Evolutionary conservation across 2,113 vertebrate genomes (phyloP).

Genomic region (Phaetusa simplex): DNA sequence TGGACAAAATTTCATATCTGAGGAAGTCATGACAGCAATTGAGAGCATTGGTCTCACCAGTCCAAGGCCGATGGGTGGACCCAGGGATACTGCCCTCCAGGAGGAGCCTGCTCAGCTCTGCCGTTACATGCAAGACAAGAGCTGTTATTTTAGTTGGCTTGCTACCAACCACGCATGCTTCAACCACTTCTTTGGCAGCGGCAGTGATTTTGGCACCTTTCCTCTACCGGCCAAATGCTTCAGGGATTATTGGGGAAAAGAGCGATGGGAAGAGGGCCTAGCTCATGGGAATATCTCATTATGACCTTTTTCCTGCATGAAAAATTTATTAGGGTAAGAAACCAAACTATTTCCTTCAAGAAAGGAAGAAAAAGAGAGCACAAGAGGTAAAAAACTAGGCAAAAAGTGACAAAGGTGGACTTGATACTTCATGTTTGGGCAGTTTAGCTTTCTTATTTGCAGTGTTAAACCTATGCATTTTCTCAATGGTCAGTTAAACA

Average conservation of each 20-base stretch:
- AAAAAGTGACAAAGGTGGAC: not conserved
- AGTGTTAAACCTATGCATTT: not conserved
- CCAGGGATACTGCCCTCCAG: not conserved
- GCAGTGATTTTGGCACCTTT: not conserved
- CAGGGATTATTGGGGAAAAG: not conserved
- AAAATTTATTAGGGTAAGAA: not conserved
- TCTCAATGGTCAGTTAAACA: not conserved
- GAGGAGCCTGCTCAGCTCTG: not conserved
- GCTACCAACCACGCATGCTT: not conserved
- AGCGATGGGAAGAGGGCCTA: not conserved
- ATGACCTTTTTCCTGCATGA: not conserved
- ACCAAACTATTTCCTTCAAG: not conserved
- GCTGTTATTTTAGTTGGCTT: not conserved
- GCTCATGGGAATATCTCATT: not conserved
- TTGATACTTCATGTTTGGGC: not conserved
- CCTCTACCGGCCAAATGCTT: not conserved
- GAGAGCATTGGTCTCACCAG: not conserved
- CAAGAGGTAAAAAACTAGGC: not conserved
- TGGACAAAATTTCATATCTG: rapidly evolving
- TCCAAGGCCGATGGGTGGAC: not conserved
- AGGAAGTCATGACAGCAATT: not conserved
- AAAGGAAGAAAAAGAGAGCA: not conserved
- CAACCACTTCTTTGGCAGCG: not conserved
- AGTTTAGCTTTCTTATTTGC: not conserved
- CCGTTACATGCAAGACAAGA: not conserved